phyloP scores from a whole-genome alignment of 2,888 invertebrate genomes.

The Anticlea derivata region DNA sequence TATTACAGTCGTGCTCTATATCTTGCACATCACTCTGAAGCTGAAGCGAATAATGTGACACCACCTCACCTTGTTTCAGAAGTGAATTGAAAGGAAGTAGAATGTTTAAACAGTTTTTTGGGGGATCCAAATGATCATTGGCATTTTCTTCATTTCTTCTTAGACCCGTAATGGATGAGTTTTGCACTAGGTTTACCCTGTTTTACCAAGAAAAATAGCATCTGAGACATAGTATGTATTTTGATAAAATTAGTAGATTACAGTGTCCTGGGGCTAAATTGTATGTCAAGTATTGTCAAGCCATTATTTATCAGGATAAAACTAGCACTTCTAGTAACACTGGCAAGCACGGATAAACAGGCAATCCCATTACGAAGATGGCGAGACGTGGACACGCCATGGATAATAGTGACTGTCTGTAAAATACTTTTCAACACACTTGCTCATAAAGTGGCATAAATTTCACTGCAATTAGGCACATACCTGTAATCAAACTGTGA shows the following conservation, averaged over 20 bases:
- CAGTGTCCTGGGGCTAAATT: no score
- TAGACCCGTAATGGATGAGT: not conserved
- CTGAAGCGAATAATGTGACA: conserved; percentile 5
- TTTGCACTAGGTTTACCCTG: no score
- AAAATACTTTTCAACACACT: conserved; percentile 34
- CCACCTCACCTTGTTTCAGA: conserved; percentile 2
- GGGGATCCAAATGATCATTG: not conserved
- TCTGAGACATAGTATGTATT: no score
- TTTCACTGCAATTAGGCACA: no score
- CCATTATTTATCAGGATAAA: not conserved
- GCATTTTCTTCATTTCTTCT: not conserved
- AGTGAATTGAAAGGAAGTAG: conserved; percentile 3
- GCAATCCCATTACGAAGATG: conserved; percentile 62
- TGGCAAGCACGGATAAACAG: conserved; percentile 51
- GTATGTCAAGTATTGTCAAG: no score
- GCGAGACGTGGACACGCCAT: conserved; percentile 33
- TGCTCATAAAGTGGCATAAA: no score
- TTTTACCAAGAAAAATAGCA: no score
- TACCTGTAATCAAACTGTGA: no score
- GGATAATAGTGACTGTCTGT: conserved; percentile 20
- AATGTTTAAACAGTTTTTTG: conserved; percentile 4
- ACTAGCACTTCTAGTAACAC: conserved; percentile 9
- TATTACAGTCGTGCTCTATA: not conserved
- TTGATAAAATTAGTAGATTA: no score
- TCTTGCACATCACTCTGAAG: not conserved